Base-by-base conservation (phyloP, 1,140 invertebrate species). In the Akabosia matsudoensis region DNA sequence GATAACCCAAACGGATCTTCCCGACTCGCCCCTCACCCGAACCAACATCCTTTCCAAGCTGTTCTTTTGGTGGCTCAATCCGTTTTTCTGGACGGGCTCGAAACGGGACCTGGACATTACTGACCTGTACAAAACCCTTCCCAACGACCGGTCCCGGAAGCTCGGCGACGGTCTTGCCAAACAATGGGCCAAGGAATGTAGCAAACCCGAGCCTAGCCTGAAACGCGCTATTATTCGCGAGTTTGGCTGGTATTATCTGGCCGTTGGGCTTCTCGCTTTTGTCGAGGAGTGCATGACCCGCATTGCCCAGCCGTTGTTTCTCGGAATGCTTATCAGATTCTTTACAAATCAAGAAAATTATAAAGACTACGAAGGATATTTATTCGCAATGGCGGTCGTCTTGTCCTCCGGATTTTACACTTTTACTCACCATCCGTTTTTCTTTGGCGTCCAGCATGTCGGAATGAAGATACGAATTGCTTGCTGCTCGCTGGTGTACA, bases 351-450 rank as follows among this genome's bases (percentile, higher is more conserved):
- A 74, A 16, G 56, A 80, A 10, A 67, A 78, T 28, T 76, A 16
- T 33, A 70, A 80, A 1, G 28, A 74, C 3, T 31, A 24, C 26
- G 72, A 81, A 28, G 82, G 82, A 33, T 84, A 81, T 73, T 37
- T 84, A 10, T 83, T 80, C 74, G 82, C 82, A 1, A 70, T 67
- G 7, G 84, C 82, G 4, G 83, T 88, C 24, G 84, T 85, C 52
- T 37, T 87, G 1, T 83, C 84, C 71, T 83, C 86, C 7, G 80
- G 86, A 4, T 75, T 88, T 52, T 84, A 86, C 37, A 85, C 87
- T 13, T 82, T 88, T 14, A 80, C 85, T 7, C 88, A 89, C 83
- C 88, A 90, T 84, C 87, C 86, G 1, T 89, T 87, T 80, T 89
- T 88, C 81, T 89, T 88, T 75, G 83, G 83, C 61, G 85, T 88